Base-by-base conservation (phyloP, 1,140 invertebrate genomes). In the Muscidifurax raptorellus region DNA sequence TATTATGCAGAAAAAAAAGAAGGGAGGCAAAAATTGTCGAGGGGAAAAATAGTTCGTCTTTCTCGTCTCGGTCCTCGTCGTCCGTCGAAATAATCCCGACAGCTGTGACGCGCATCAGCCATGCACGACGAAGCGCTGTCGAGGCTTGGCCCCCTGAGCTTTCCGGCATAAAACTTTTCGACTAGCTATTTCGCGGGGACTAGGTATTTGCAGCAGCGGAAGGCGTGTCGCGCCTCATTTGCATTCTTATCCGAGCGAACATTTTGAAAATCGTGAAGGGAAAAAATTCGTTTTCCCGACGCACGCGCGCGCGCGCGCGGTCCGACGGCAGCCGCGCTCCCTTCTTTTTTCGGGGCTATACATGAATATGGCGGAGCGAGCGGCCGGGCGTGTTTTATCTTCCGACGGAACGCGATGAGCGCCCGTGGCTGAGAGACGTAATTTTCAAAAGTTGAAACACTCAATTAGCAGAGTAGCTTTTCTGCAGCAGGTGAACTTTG, bases 91-190 rank as follows among this genome's bases (percentile, higher is more conserved):
- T 91, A 91, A 91, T 91, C 86, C 88, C 82, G 81, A 87, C 90
- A 91, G 91, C 90, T 91, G 90, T 86, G 83, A 83, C 86, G 84
- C 82, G 85, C 83, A 89, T 90, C 87, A 87, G 85, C 75, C 84
- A 89, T 88, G 87, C 87, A 78, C 80, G 52, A 69, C 75, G 69
- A 85, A 86, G 81, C 78, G 74, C 52, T 18, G 28, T 10, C 76
- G 72, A 30, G 32, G 22, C 15, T 77, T 78, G 22, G 9, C 47
- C 76, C 74, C 64, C 18, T n/a, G 66, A 72, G 36, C 72, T 52
- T 80, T 25, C 32, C 18, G 28, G 76, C 64, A 80, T 84, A 80
- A 84, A 84, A 84, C 77, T 84, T 84, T 80, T 83, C 75, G 75
- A 72, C 66, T 76, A 78, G 40, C 75, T 59, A 83, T 78, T 77